A percentile compares a stretch with the other conserved stretches of the same genome.
Evolutionary conservation across 2,888 invertebrate genomes (phyloP).

Genomic region (Agonopterix heracliana): DNA sequence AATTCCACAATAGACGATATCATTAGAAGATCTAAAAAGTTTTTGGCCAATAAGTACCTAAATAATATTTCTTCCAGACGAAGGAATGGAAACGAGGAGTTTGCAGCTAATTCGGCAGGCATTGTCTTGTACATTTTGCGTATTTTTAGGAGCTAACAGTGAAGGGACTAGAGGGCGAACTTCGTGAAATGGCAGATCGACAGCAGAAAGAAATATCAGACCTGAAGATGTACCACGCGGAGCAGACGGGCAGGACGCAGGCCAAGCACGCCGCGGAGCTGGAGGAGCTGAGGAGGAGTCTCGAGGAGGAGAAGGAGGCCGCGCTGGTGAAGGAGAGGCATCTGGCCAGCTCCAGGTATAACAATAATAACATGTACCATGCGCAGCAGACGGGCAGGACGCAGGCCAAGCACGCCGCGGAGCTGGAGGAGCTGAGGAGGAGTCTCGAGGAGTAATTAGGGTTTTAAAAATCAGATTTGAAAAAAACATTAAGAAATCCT

Average conservation of each 20-base stretch:
- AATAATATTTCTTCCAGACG: not conserved
- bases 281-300: slow-evolving; percentile 74
- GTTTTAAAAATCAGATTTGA: too few species aligned
- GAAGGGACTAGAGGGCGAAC: slow-evolving; percentile 90
- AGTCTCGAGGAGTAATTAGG: slow-evolving; percentile 58
- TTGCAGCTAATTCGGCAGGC: not conserved
- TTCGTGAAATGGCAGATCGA: slow-evolving; percentile 84
- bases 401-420: slow-evolving; percentile 58
- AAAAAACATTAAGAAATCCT: too few species aligned
- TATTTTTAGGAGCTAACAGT: slow-evolving; percentile 83
- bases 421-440: slow-evolving; percentile 74
- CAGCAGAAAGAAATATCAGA: slow-evolving; percentile 80
- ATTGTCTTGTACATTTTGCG: not conserved
- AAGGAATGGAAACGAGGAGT: not conserved
- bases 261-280: slow-evolving; percentile 59
- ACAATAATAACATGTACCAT: too few species aligned
- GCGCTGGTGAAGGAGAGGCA: slow-evolving; percentile 64
- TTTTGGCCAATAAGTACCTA: not conserved
- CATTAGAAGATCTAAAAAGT: too few species aligned
- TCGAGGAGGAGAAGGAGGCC: slow-evolving; percentile 58
- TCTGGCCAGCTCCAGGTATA: slow-evolving; percentile 58
- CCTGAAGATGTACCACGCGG: slow-evolving; percentile 61
- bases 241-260: slow-evolving; percentile 52
- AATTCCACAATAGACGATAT: too few species aligned
- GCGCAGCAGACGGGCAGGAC: slow-evolving; percentile 54